Evolutionary conservation across 2,113 vertebrate genomes (phyloP).

Genomic region (Odontesthes bonariensis): DNA sequence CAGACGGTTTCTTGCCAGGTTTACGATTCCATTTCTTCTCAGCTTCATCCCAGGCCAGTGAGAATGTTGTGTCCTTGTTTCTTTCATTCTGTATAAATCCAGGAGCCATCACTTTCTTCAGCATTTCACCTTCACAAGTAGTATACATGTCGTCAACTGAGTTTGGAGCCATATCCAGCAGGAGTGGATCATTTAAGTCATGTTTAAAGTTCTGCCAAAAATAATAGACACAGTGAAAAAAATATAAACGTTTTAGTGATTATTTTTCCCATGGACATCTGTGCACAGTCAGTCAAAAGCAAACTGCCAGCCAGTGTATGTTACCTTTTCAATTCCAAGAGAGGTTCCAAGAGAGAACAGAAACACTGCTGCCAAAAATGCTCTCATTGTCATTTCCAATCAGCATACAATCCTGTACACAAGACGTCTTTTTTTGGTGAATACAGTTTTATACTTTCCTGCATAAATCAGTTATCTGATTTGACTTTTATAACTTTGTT

Average conservation of each 20-base stretch:
- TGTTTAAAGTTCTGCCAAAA: too few relatives aligned
- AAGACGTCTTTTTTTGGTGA: too few relatives aligned
- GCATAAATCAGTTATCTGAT: too few relatives aligned
- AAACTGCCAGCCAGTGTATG: too few relatives aligned
- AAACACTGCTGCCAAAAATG: not conserved
- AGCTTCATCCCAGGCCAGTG: conserved; percentile 19
- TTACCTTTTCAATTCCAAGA: conserved; percentile 27
- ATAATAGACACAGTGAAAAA: too few relatives aligned
- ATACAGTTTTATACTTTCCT: too few relatives aligned
- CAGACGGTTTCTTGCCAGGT: not conserved
- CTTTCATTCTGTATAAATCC: conserved; percentile 33
- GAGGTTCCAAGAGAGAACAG: conserved; percentile 18
- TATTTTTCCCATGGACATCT: too few relatives aligned
- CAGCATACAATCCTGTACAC: too few relatives aligned
- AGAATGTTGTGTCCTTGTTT: conserved; percentile 18
- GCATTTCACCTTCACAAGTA: conserved; percentile 41
- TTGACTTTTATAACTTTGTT: too few relatives aligned
- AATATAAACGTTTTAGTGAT: too few relatives aligned
- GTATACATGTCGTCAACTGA: conserved; percentile 57
- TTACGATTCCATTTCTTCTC: not conserved
- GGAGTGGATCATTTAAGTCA: too few relatives aligned
- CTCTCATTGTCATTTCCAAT: conserved; percentile 1
- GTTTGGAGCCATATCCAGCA: conserved; percentile 23
- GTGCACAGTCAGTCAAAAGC: too few relatives aligned
- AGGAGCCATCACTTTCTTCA: conserved; percentile 15